phyloP scores from a whole-genome alignment of 2,888 invertebrate genomes.

The Nebria salina region DNA sequence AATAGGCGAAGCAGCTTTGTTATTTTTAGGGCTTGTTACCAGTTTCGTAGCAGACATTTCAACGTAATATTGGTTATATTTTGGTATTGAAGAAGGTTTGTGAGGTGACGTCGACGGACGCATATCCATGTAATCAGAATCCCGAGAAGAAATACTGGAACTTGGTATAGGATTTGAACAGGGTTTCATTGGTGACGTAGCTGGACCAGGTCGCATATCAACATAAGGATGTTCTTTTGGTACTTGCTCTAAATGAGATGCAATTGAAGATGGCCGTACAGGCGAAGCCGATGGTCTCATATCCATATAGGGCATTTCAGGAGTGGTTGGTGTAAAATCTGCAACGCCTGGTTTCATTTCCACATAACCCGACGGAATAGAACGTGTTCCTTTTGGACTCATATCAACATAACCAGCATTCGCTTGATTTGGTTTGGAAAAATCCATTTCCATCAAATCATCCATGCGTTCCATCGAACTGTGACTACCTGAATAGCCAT shows the following conservation, averaged over 20 bases:
- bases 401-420: conserved; percentile 71
- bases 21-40: conserved; percentile 44
- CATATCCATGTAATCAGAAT: conserved; percentile 47
- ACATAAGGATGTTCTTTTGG: conserved; percentile 63
- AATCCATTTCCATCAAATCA: conserved; percentile 86
- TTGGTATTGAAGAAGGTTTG: conserved; percentile 52
- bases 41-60: conserved; percentile 61
- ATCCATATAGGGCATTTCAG: conserved; percentile 52
- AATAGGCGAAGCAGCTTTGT: conserved; percentile 54
- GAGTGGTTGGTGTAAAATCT: conserved; percentile 50
- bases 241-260: conserved; percentile 55
- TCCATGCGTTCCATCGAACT: conserved; percentile 73
- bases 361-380: conserved; percentile 58
- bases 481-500: conserved; percentile 59
- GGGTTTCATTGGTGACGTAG: conserved; percentile 51
- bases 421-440: conserved; percentile 62
- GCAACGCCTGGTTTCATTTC: conserved; percentile 61
- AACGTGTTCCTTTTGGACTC: conserved; percentile 61
- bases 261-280: conserved; percentile 48
- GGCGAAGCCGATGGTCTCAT: conserved; percentile 55
- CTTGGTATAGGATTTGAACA: conserved; percentile 49
- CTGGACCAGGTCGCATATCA: conserved; percentile 62
- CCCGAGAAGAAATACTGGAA: conserved; percentile 26
- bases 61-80: conserved; percentile 53
- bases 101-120: conserved; percentile 32